A percentile compares a stretch with the other conserved stretches of the same genome.
These are phyloP conservation scores for Vannuccia rotundouncinata DNA, from an alignment of 2,888 invertebrate genomes.

Conservation along the genomic window DNA sequence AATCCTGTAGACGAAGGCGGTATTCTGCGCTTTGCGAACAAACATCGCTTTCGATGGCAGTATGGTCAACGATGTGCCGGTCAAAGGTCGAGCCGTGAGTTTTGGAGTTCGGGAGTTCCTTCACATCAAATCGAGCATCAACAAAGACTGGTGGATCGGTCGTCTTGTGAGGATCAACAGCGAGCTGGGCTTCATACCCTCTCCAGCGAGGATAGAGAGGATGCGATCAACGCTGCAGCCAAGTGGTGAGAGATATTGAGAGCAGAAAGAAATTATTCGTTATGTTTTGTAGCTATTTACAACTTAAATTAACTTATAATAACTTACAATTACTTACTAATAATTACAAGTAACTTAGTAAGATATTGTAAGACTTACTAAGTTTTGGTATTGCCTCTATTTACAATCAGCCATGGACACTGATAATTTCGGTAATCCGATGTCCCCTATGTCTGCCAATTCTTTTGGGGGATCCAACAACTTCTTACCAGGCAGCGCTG, in stretches of 20 bases:
- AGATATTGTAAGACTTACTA: no score
- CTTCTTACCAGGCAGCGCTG: background rate
- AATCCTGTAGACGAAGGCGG: background rate
- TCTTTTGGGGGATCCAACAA: background rate
- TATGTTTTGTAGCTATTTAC: no score
- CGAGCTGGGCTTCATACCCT: conserved; percentile 16
- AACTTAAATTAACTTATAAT: no score
- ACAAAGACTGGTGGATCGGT: conserved; percentile 30
- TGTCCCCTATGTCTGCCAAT: background rate
- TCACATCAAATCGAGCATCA: conserved; percentile 10
- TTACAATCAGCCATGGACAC: no score
- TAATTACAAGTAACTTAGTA: no score
- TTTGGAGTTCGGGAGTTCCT: conserved; percentile 25
- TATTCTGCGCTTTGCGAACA: conserved; percentile 3
- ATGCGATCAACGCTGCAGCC: background rate
- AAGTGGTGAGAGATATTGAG: no score
- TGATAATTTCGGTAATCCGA: background rate
- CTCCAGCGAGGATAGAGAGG: background rate
- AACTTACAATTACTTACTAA: no score
- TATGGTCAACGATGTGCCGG: background rate
- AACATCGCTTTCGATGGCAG: conserved; percentile 15
- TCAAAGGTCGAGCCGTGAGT: background rate
- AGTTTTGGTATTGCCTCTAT: no score
- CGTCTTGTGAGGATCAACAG: conserved; percentile 6
- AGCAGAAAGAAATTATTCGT: no score